Evolutionary conservation across 2,113 vertebrate species (phyloP).

Genomic region (Myrmecophaga tridactyla): DNA sequence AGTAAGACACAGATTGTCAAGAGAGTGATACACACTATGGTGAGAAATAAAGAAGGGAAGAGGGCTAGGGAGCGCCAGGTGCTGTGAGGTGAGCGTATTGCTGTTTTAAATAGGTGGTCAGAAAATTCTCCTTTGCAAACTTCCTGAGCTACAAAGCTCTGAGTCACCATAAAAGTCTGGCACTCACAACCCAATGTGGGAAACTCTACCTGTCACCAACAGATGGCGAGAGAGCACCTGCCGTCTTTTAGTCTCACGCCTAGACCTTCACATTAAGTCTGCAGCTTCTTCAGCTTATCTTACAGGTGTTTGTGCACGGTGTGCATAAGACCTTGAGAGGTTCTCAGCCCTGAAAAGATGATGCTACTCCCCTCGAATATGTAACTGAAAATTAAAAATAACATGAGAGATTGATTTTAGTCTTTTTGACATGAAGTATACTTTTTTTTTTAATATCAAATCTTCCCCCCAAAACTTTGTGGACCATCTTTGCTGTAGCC

Average conservation of each 20-base stretch:
- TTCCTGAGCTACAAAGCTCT: neutral
- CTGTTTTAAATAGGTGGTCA: neutral
- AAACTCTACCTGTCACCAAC: constrained; percentile 1
- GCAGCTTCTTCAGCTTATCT: neutral
- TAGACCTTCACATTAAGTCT: neutral
- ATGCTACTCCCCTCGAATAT: neutral
- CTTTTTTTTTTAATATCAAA: neutral
- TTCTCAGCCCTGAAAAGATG: neutral
- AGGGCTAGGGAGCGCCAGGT: fast-evolving
- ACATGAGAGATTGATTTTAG: neutral
- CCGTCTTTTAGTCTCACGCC: neutral
- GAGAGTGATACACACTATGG: neutral
- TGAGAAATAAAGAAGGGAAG: neutral
- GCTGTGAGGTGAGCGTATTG: no score
- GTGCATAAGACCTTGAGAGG: no score
- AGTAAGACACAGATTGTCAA: neutral
- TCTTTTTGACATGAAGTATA: neutral
- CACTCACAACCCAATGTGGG: neutral
- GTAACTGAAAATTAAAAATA: neutral
- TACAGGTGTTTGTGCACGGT: neutral
- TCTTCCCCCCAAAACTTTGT: neutral
- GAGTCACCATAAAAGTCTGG: neutral
- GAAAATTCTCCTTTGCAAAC: neutral
- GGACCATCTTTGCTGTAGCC: neutral
- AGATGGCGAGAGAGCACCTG: neutral